Evolutionary conservation across 2,888 invertebrate genomes (phyloP).

Genomic region (Galerucella calmariensis): DNA sequence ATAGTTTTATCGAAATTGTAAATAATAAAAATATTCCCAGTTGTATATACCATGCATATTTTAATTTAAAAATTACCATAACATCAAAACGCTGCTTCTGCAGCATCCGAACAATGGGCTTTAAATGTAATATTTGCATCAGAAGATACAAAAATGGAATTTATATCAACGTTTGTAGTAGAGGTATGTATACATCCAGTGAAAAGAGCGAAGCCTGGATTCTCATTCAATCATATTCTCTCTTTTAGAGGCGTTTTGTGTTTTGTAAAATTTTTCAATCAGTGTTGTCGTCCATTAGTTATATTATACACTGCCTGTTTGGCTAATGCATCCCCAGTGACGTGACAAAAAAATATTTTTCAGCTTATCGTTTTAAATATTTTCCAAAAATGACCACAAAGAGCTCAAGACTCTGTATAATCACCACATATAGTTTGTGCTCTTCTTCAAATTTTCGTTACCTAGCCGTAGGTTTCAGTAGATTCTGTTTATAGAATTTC

Average conservation of each 20-base stretch:
- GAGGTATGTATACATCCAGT: conserved; percentile 27
- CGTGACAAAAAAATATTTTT: conserved; percentile 15
- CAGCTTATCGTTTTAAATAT: not conserved
- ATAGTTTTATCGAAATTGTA: not conserved
- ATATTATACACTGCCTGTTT: conserved; percentile 63
- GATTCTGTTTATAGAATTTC: no score
- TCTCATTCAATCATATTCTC: conserved; percentile 62
- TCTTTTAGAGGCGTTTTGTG: conserved; percentile 60
- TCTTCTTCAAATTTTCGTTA: no score
- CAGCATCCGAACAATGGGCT: conserved; percentile 7
- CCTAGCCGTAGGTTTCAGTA: no score
- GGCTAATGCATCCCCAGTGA: conserved; percentile 59
- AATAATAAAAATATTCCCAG: not conserved
- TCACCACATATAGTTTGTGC: no score
- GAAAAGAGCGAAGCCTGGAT: conserved; percentile 46
- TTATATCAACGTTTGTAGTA: conserved; percentile 41
- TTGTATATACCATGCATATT: not conserved
- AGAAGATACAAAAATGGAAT: conserved; percentile 39
- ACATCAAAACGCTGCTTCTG: not conserved
- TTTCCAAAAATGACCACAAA: not conserved
- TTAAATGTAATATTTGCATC: conserved; percentile 19
- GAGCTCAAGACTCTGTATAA: no score
- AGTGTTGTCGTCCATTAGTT: conserved; percentile 65
- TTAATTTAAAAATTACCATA: conserved; percentile 13
- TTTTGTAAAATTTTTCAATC: conserved; percentile 65